Evolutionary conservation across 2,888 invertebrate species (phyloP).

Genomic region (Hydraecia micacea): DNA sequence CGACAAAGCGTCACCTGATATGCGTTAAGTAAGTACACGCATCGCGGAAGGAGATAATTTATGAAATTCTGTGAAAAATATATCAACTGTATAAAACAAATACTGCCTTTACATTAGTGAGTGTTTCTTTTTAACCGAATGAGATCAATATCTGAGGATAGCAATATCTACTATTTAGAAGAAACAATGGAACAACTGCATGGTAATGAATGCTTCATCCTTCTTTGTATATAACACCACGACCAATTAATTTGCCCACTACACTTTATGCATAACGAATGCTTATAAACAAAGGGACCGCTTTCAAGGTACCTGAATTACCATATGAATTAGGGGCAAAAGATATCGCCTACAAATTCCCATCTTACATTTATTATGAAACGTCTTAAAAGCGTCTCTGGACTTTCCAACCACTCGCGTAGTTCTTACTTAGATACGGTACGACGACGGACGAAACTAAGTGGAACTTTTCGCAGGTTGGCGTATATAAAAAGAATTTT

Average conservation of each 20-base stretch:
- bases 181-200: background rate
- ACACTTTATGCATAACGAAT: background rate
- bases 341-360: constrained; percentile 44
- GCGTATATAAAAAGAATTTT: constrained; percentile 86
- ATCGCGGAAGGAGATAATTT: constrained; percentile 9
- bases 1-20: constrained; percentile 71
- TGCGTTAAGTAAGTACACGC: constrained; percentile 53
- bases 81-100: background rate
- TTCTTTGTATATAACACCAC: background rate
- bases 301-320: constrained; percentile 10
- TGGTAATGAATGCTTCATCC: background rate
- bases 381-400: constrained; percentile 84
- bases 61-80: background rate
- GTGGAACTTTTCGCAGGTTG: constrained; percentile 87
- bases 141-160: background rate
- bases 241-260: constrained; percentile 8
- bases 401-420: constrained; percentile 83
- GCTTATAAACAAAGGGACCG: background rate
- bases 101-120: background rate
- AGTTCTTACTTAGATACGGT: constrained; percentile 84
- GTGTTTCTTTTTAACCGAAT: background rate
- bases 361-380: constrained; percentile 81
- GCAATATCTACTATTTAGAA: background rate
- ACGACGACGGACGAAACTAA: constrained; percentile 84
- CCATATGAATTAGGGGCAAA: constrained; percentile 30